phyloP scores from a whole-genome alignment of 2,888 invertebrate species.

The Tupiocoris notatus region DNA sequence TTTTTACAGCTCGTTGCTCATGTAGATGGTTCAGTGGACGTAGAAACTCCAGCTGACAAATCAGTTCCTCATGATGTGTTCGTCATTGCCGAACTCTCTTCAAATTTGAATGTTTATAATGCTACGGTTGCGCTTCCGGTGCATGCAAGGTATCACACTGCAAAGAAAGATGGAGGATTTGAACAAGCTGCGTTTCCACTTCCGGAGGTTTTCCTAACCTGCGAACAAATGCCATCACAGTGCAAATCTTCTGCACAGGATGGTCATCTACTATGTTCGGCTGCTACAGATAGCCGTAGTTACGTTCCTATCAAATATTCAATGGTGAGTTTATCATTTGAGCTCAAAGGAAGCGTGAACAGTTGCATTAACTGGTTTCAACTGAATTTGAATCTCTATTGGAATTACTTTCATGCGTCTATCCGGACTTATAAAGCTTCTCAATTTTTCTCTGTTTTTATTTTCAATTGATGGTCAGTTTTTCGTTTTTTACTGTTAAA shows the following conservation, averaged over 20 bases:
- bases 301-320: neutral
- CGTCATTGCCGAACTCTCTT: constrained; percentile 7
- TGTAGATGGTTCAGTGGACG: constrained; percentile 36
- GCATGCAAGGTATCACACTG: constrained; percentile 35
- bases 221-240: constrained; percentile 2
- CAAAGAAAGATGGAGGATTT: constrained; percentile 40
- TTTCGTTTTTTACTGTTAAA: too few relatives aligned
- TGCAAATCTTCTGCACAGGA: neutral
- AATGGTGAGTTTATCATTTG: neutral
- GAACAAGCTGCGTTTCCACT: constrained; percentile 6
- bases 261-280: neutral
- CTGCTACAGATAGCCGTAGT: neutral
- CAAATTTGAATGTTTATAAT: constrained; percentile 6
- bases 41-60: constrained; percentile 36
- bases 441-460: too few relatives aligned
- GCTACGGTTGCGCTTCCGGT: constrained; percentile 35
- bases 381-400: too few relatives aligned
- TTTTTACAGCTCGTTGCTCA: constrained; percentile 22
- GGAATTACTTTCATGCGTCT: too few relatives aligned
- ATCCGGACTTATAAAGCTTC: too few relatives aligned
- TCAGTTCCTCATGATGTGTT: constrained; percentile 23
- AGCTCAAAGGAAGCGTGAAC: too few relatives aligned
- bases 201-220: constrained; percentile 6
- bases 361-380: too few relatives aligned
- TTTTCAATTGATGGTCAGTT: too few relatives aligned